A percentile compares a stretch with the other conserved stretches of the same genome.
Evolutionary conservation across 1,140 invertebrate genomes (phyloP).

Genomic region (Halesus radiatus): DNA sequence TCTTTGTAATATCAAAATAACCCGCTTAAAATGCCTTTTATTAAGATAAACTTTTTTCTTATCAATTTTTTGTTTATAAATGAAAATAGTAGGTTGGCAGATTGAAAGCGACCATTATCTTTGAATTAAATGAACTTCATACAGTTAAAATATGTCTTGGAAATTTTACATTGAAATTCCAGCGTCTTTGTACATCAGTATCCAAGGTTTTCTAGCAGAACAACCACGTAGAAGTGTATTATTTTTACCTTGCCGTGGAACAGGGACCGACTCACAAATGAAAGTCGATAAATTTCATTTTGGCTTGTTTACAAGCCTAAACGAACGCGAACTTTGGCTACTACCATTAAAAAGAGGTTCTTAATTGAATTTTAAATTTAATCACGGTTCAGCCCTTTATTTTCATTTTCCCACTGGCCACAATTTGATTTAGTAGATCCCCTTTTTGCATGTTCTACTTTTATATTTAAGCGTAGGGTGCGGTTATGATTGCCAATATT

Average conservation of each 20-base stretch:
- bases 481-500: constrained; percentile 26
- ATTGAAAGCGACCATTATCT: too few species aligned
- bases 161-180: too few species aligned
- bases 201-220: too few species aligned
- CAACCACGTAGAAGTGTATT: neutral
- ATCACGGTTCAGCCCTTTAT: constrained; percentile 24
- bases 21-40: too few species aligned
- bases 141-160: too few species aligned
- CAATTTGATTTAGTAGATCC: constrained; percentile 38
- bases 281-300: constrained; percentile 31
- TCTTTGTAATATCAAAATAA: too few species aligned
- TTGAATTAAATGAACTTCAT: too few species aligned
- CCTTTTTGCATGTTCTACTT: constrained; percentile 1
- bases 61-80: too few species aligned
- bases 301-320: constrained; percentile 32
- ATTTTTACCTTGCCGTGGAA: constrained; percentile 10
- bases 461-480: constrained; percentile 21
- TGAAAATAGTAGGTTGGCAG: too few species aligned
- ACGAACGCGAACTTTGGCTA: constrained; percentile 37
- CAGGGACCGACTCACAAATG: constrained; percentile 7
- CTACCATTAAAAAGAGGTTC: constrained; percentile 36
- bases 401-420: constrained; percentile 25
- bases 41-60: too few species aligned
- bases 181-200: too few species aligned
- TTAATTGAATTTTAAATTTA: constrained; percentile 39